A percentile compares a stretch with the other conserved stretches of the same genome.
Conservation (phyloP, 2,797 vertebrate species). For the Gymnocypris eckloni region DNA sequence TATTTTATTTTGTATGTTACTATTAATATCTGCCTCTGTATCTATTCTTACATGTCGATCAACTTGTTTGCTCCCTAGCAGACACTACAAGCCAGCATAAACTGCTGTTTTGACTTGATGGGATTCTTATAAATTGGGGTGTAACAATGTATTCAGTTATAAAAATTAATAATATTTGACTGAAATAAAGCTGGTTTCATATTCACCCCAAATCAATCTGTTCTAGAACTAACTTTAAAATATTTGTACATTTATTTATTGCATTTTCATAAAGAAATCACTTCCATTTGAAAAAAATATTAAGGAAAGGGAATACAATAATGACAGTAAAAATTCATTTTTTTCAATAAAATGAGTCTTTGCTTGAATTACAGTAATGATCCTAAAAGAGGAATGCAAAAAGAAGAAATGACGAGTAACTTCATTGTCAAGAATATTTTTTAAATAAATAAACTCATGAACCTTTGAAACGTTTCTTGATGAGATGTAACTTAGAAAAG, state of each 20-base stretch:
- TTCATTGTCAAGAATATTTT: not conserved
- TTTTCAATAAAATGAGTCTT: no score
- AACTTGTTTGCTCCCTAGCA: not conserved
- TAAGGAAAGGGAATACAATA: not conserved
- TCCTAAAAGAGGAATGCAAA: not conserved
- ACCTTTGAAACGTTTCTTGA: not conserved
- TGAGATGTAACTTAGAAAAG: not conserved
- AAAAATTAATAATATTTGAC: no score
- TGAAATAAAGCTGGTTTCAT: not conserved
- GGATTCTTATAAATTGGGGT: no score
- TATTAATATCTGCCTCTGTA: not conserved
- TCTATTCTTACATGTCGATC: not conserved
- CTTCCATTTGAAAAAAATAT: no score
- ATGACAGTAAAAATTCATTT: no score
- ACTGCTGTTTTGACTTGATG: not conserved
- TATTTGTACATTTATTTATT: no score
- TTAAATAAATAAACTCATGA: not conserved
- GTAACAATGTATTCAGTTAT: no score
- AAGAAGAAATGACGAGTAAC: not conserved
- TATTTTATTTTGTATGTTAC: not conserved
- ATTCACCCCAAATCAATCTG: not conserved
- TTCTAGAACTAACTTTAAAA: no score
- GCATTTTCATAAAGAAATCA: no score
- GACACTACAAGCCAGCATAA: not conserved
- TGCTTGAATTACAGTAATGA: no score